These are phyloP conservation scores for Charadrius vociferus DNA, from an alignment of 2,113 vertebrate genomes.

Conservation along the genomic window DNA sequence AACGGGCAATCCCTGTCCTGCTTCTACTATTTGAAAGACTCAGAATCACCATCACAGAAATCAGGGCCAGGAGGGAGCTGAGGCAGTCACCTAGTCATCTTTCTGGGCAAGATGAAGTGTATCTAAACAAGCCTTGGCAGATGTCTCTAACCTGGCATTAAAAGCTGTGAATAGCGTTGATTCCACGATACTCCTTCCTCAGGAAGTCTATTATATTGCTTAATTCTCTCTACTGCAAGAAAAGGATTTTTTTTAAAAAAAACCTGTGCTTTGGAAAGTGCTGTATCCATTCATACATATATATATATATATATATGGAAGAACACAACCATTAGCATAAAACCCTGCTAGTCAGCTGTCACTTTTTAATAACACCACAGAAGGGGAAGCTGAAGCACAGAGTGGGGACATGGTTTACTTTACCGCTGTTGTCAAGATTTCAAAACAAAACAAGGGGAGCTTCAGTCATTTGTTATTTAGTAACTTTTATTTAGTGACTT, in stretches of 20 bases:
- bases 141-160: not conserved
- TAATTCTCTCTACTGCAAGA: not conserved
- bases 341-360: not conserved
- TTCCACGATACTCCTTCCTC: not conserved
- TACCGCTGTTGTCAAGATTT: not conserved
- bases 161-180: not conserved
- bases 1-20: not conserved
- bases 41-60: not conserved
- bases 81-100: not conserved
- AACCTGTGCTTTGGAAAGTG: not conserved
- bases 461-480: not conserved
- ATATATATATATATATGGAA: not conserved
- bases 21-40: not conserved
- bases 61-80: not conserved
- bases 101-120: not conserved
- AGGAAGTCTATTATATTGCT: not conserved
- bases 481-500: not conserved
- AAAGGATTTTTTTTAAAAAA: not conserved
- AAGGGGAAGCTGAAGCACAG: not conserved
- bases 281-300: not conserved
- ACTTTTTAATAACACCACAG: not conserved
- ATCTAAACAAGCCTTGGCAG: not conserved
- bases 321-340: not conserved
- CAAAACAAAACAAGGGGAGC: not conserved
- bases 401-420: not conserved